A percentile compares a stretch with the other conserved stretches of the same genome.
Conservation (phyloP, 2,113 vertebrate genomes). For the Chlamydotis undulata region DNA sequence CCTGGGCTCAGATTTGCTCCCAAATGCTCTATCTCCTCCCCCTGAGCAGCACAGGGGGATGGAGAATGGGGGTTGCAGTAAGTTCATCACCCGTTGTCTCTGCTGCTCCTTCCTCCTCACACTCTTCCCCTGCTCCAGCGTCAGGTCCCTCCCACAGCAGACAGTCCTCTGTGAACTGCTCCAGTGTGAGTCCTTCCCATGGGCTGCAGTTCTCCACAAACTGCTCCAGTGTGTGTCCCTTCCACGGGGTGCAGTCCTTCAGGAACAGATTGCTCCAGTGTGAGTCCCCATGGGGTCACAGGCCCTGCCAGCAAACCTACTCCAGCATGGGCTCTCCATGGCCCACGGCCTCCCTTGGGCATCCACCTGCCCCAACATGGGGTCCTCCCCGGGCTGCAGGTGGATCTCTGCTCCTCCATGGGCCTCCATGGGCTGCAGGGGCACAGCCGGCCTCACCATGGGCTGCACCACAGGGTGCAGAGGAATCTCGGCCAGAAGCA, state of each 20-base stretch:
- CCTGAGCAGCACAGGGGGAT: no score
- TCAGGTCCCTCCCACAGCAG: not conserved
- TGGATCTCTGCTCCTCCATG: no score
- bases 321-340: fast-evolving
- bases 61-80: not conserved
- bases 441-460: fast-evolving
- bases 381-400: fast-evolving
- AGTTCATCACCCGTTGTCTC: not conserved
- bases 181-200: not conserved
- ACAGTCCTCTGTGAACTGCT: not conserved
- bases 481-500: no score
- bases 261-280: not conserved
- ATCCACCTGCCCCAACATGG: not conserved
- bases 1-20: not conserved
- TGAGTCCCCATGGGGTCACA: no score
- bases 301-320: not conserved
- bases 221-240: not conserved
- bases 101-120: not conserved
- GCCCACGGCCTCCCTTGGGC: not conserved
- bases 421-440: not conserved
- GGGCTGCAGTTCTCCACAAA: not conserved
- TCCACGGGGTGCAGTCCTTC: not conserved
- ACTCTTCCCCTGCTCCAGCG: not conserved
- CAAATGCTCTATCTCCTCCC: not conserved
- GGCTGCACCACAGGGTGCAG: fast-evolving